Evolutionary conservation across 1,140 invertebrate genomes (phyloP), one percentile per base, ranked within the genome.

Genomic region (Catajapyx aquilonaris): DNA sequence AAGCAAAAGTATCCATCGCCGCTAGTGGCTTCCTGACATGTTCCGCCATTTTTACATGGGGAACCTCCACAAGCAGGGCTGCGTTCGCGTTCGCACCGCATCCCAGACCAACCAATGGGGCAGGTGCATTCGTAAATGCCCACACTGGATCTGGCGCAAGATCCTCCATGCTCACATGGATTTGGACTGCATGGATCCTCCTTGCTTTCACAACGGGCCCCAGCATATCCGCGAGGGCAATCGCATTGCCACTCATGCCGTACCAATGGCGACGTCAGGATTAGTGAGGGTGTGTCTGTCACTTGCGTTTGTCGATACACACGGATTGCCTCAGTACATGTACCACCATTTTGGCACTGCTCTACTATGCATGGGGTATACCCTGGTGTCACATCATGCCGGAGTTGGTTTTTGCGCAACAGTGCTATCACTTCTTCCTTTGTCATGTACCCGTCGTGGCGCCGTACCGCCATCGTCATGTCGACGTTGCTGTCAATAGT

Each of bases 151-250:
- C 78, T 68, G 23, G 74, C 67, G 52, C 87, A 94, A 44, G 77
- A 74, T 1, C 76, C 81, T 42, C 75, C 76, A 48, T 67, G 62
- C 40, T 73, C 66, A 53, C 87, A 93, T 7, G 86, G 86, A 57
- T 83, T 87, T 1, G 84, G 83, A n/a, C 73, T 65, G 52, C 86
- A 93, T 0, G 85, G 85, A 61, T 90, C 83, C 55, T 85, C 79
- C 11, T 79, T 63, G 43, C 73, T 71, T 44, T 85, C 76, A 55
- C 87, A 93, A 35, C 70, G 66, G 17, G 62, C 58, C 5, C 86
- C 76, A 18, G 71, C 74, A 53, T 81, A 81, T 39, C 81, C 72
- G 44, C 77, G 71, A 0, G 67, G 63, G 53, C 86, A 91, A 38
- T 70, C 68, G 49, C 86, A 93, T 1, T 55, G 62, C 50, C 79